Base-by-base conservation (phyloP, 1,140 invertebrate species). In the Hirudo medicinalis region DNA sequence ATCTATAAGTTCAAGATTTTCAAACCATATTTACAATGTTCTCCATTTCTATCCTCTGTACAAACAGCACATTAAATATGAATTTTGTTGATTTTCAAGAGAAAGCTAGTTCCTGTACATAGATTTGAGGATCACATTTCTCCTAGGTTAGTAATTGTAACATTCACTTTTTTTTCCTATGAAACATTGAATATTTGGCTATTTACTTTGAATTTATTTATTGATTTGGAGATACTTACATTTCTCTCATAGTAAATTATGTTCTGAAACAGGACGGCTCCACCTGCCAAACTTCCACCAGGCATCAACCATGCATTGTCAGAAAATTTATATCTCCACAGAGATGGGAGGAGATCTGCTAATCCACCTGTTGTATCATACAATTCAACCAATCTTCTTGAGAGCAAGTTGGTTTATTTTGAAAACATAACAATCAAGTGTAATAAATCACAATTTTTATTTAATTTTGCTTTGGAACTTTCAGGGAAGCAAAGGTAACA, bases 121-220 rank as follows among this genome's bases (percentile, higher is more conserved):
- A 63, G 57, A n/a, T 63, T 63, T n/a, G 57, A 63, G 29, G 57
- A 63, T n/a, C 17, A 63, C 29, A 32, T 63, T 63, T 63, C 57
- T 63, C 57, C 57, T 13, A 63, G 57, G 57, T 63, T 25, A 63
- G 29, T n/a, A 63, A 57, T 63, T 25, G 4, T 25, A 63, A 2
- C 22, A 49, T 17, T 49, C 9, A 49, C 4, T 49, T 49, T 17
- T 49, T 9, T 49, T n/a, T n/a, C n/a, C n/a, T n/a, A n/a, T n/a
- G 13, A 63, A 63, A 11, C 22, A 63, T 8, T 25, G 1, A 15
- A 19, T 63, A 63, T 15, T 8, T n/a, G 4, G 8, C 5, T 25
- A 2, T 63, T 63, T 63, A 2, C 22, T 22, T 15, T 36, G 6
- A 63, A 25, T 63, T 63, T 63, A 8, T 25, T 63, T 63, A 63